Conservation (phyloP, 2,888 invertebrate genomes). For the Hirtodrosophila duncani region DNA sequence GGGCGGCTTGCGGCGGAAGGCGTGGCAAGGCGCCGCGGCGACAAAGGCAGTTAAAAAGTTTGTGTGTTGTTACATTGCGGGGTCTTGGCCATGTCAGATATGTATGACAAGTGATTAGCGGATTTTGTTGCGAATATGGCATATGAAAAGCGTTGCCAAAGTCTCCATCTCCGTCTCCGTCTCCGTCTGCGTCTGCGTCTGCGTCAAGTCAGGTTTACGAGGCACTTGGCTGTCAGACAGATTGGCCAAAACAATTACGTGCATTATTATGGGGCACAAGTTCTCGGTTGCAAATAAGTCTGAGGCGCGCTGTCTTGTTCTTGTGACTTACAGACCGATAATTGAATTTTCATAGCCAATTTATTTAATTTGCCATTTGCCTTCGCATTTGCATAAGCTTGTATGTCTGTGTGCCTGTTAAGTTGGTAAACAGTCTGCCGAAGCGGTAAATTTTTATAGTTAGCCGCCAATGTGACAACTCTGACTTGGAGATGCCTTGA, state of each 20-base stretch:
- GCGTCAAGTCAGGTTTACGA: neutral
- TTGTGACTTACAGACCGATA: conserved; percentile 14
- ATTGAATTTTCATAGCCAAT: conserved; percentile 36
- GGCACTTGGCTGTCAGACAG: conserved; percentile 1
- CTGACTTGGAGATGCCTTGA: no score
- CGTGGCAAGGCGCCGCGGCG: no score
- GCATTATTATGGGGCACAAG: conserved; percentile 23
- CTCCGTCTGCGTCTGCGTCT: neutral
- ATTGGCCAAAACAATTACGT: conserved; percentile 6
- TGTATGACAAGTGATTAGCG: no score
- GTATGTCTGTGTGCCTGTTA: no score
- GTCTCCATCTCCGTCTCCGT: neutral
- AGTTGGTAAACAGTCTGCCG: no score
- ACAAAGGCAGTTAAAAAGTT: neutral
- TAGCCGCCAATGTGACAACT: neutral
- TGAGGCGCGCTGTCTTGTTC: no score
- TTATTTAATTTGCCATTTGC: conserved; percentile 7
- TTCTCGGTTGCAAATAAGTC: no score
- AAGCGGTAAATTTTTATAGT: conserved; percentile 1
- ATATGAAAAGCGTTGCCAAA: conserved; percentile 4
- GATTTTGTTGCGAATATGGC: no score
- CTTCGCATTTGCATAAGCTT: no score
- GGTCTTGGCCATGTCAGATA: conserved; percentile 12
- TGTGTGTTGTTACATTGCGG: neutral
- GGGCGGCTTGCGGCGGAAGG: no score